Evolutionary conservation across 2,888 invertebrate genomes (phyloP).

Genomic region (Scaptomyza parva): DNA sequence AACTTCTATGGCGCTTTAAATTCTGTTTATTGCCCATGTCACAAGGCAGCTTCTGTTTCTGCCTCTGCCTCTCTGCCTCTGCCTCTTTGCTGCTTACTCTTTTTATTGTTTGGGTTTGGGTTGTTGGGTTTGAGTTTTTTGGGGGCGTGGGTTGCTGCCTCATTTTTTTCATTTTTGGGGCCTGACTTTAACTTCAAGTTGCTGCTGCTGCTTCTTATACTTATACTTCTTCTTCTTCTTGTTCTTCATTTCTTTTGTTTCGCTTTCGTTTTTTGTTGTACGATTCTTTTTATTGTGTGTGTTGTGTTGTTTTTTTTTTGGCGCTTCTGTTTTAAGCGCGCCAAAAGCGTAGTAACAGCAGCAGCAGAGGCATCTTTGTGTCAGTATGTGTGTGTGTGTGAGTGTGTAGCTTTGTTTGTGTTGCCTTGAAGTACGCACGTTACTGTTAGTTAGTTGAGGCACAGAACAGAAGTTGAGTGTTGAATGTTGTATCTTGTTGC

Average conservation of each 20-base stretch:
- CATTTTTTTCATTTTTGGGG: slow-evolving; percentile 45
- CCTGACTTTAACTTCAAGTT: slow-evolving; percentile 41
- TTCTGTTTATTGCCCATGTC: slow-evolving; percentile 76
- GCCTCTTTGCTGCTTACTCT: background rate
- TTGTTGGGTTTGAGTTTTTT: background rate
- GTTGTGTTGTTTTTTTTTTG: slow-evolving; percentile 52
- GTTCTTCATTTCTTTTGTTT: slow-evolving; percentile 25
- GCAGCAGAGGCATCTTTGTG: no score
- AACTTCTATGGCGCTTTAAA: slow-evolving; percentile 69
- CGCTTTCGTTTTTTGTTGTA: slow-evolving; percentile 52
- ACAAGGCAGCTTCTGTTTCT: slow-evolving; percentile 57
- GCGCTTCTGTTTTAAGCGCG: slow-evolving; percentile 76
- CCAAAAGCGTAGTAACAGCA: slow-evolving; percentile 61
- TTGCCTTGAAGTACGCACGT: slow-evolving; percentile 73
- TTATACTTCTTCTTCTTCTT: background rate
- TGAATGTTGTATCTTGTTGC: slow-evolving; percentile 40
- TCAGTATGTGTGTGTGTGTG: slow-evolving; percentile 32
- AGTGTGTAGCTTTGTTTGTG: slow-evolving; percentile 36
- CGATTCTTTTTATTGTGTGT: slow-evolving; percentile 40
- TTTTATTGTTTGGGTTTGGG: no score
- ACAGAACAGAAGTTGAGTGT: slow-evolving; percentile 32
- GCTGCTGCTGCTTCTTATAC: slow-evolving; percentile 9
- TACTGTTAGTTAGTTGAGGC: slow-evolving; percentile 76
- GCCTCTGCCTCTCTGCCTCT: background rate
- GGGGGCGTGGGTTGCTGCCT: slow-evolving; percentile 46